phyloP scores from a whole-genome alignment of 1,140 invertebrate genomes.

The Dinoponera quadriceps region DNA sequence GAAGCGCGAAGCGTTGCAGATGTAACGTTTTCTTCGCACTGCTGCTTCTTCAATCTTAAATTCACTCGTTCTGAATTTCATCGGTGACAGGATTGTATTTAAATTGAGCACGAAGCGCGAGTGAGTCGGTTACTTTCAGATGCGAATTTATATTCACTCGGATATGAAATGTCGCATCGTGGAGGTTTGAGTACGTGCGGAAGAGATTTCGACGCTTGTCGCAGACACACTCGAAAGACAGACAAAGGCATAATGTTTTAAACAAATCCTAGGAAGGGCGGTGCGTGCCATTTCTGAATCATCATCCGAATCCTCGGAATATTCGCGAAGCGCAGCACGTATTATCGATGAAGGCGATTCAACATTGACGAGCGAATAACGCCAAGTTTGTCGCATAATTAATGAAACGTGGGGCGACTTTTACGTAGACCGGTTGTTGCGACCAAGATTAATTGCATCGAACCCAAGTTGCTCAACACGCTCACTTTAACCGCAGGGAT shows the following conservation, averaged over 20 bases:
- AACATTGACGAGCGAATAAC: neutral
- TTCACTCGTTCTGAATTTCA: neutral
- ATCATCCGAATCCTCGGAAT: neutral
- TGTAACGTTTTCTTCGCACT: neutral
- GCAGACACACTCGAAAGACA: no score
- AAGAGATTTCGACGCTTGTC: no score
- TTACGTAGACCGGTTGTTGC: conserved; percentile 3
- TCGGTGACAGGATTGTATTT: neutral
- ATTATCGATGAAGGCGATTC: conserved; percentile 42
- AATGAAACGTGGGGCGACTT: conserved; percentile 31
- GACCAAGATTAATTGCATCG: conserved; percentile 44
- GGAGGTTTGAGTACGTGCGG: neutral
- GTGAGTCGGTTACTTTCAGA: neutral
- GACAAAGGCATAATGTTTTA: no score
- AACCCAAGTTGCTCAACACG: neutral
- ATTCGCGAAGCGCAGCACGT: conserved; percentile 21
- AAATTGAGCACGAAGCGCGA: neutral
- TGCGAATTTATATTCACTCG: neutral
- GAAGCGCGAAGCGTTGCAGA: neutral
- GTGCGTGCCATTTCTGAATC: neutral
- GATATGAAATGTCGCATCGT: neutral
- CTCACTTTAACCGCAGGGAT: neutral
- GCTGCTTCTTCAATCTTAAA: neutral
- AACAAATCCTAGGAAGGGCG: neutral
- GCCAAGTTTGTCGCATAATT: conserved; percentile 39